phyloP scores from a whole-genome alignment of 2,113 vertebrate species.

The Garra rufa region DNA sequence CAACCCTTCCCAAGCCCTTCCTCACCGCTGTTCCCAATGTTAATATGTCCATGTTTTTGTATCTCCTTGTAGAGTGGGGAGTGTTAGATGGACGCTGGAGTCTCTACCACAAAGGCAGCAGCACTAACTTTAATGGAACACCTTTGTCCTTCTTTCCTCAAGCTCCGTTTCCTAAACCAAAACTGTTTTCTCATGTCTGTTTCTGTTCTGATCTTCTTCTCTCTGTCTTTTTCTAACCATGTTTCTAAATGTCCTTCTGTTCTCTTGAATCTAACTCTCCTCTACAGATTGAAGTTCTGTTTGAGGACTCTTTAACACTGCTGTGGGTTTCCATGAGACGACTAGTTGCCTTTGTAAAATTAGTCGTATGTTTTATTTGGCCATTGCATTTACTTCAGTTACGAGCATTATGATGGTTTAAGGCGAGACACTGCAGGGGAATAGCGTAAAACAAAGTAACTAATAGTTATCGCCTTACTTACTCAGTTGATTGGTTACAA shows the following conservation, averaged over 20 bases:
- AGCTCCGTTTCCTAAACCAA: slow-evolving; percentile 44
- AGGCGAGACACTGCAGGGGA: too few species aligned
- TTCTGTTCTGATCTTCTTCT: slow-evolving; percentile 48
- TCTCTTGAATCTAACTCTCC: slow-evolving; percentile 62
- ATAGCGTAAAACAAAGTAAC: too few species aligned
- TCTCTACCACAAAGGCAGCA: slow-evolving; percentile 72
- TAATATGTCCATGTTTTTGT: slow-evolving; percentile 77
- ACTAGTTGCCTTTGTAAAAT: not conserved
- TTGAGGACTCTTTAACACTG: slow-evolving; percentile 55
- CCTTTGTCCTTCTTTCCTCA: slow-evolving; percentile 53
- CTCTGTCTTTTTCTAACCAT: slow-evolving; percentile 59
- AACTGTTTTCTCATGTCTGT: slow-evolving; percentile 33
- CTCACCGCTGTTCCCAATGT: slow-evolving; percentile 66
- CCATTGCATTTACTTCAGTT: too few species aligned
- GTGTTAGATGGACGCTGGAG: slow-evolving; percentile 76
- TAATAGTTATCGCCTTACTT: too few species aligned
- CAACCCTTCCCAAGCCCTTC: slow-evolving; percentile 34
- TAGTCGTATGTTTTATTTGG: not conserved
- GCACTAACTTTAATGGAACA: slow-evolving; percentile 71
- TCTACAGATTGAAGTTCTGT: slow-evolving; percentile 64
- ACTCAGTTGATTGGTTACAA: too few species aligned
- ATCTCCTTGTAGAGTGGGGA: slow-evolving; percentile 80
- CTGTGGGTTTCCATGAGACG: slow-evolving; percentile 52
- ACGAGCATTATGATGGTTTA: too few species aligned
- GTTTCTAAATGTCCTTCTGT: slow-evolving; percentile 54